Base-by-base conservation (phyloP, 2,113 vertebrate genomes). In the Rhinolophus sinicus region DNA sequence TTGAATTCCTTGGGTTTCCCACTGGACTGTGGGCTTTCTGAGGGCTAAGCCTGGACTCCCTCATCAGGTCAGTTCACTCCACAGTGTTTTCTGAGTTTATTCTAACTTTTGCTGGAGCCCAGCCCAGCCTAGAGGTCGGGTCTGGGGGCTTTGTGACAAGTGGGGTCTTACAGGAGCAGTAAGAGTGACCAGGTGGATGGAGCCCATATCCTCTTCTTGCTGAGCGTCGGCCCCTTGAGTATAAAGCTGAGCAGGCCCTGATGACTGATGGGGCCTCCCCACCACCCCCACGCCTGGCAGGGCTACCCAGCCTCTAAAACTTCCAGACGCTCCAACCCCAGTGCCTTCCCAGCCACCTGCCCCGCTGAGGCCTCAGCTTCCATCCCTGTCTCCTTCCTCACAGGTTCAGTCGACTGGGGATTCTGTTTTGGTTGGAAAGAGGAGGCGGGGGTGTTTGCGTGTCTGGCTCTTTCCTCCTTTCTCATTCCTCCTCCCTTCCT, bases 381-480 rank as follows among this genome's bases (percentile, higher is more conserved):
- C n/a, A 84, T 35, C 86, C 28, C 47, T 12, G 14, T 14, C 40
- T 93, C 58, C 40, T 88, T 95, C 95, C 89, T 78, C 56, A 12
- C 90, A 77, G 92, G 88, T 93, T 85, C 83, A 33, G 94, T 88
- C 85, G 95, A 73, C 94, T 75, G 76, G 97, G 95, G 94, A 97
- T 95, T 97, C 97, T 98, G 97, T 97, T 98, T 98, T 91, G 95
- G 75, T 97, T 96, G 97, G 97, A 96, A 94, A 84, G 91, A 96
- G 87, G 94, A 90, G 95, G 94, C 26, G 88, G 97, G 97, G 97
- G 95, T 97, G 94, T 98, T 96, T 97, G 97, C 54, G 11, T 93
- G 95, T 97, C 97, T 98, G 96, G 95, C 97, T 97, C 94, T 94
- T 95, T 93, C 96, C 81, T 95, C 93, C 88, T 81, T 24, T 95